Evolutionary conservation across 2,113 vertebrate species (phyloP).

Genomic region (Cacatua alba): DNA sequence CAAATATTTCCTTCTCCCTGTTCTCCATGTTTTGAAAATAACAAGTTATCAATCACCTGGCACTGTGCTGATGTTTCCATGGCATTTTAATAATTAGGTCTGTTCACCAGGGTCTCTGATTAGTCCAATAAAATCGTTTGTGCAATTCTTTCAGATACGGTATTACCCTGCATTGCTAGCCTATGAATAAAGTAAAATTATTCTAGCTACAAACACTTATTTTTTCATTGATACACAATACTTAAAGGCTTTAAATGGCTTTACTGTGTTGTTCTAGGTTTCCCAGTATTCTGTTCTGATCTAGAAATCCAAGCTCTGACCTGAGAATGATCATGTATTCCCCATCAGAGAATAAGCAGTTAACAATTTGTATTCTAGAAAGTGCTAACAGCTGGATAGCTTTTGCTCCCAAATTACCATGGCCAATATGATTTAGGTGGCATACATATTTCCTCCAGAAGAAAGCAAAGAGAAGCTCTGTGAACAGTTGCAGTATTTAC

Average conservation of each 20-base stretch:
- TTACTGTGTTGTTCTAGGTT: neutral
- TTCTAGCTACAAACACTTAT: conserved; percentile 10
- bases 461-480: neutral
- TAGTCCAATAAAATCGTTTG: conserved; percentile 46
- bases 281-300: neutral
- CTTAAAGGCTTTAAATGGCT: neutral
- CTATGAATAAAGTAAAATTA: conserved; percentile 2
- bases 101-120: conserved; percentile 25
- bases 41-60: conserved; percentile 56
- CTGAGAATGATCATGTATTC: neutral
- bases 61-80: conserved; percentile 46
- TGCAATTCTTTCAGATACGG: conserved; percentile 7
- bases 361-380: neutral
- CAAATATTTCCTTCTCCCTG: conserved; percentile 22
- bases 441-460: neutral
- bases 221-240: conserved; percentile 10
- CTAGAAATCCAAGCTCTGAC: neutral
- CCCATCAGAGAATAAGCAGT: neutral
- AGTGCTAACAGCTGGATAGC: neutral
- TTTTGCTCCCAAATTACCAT: neutral
- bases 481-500: neutral
- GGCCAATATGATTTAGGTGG: neutral
- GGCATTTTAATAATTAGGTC: conserved; percentile 64
- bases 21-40: conserved; percentile 55
- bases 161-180: neutral